phyloP scores from a whole-genome alignment of 2,888 invertebrate genomes.

The Abrostola triplasia region DNA sequence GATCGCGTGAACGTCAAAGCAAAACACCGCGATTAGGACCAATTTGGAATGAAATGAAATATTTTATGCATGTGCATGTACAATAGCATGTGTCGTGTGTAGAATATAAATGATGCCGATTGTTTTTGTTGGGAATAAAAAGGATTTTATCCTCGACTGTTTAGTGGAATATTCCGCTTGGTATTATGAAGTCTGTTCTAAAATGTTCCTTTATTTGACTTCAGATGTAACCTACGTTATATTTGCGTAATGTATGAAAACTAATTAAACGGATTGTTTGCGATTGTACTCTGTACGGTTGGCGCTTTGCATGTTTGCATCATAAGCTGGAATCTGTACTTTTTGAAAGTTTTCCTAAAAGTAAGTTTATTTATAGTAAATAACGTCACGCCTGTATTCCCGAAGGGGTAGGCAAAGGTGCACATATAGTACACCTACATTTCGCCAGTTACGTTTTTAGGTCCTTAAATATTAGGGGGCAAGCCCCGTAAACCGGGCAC shows the following conservation, averaged over 20 bases:
- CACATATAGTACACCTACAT: too few species aligned
- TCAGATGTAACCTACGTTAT: too few species aligned
- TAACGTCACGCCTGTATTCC: too few species aligned
- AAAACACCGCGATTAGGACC: conserved; percentile 20
- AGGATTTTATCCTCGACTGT: conserved; percentile 8
- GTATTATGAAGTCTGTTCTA: not conserved
- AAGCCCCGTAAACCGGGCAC: too few species aligned
- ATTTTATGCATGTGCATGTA: conserved; percentile 45
- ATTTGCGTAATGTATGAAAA: not conserved
- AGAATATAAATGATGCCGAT: conserved; percentile 41
- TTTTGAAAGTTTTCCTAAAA: too few species aligned
- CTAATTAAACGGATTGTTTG: not conserved
- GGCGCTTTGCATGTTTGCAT: not conserved
- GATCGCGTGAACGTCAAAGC: conserved; percentile 8
- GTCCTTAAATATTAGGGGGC: too few species aligned
- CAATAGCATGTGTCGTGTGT: conserved; percentile 28
- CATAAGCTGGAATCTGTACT: too few species aligned
- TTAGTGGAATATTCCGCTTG: not conserved
- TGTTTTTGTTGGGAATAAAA: conserved; percentile 28
- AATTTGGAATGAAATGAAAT: conserved; percentile 34
- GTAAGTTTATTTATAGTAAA: too few species aligned
- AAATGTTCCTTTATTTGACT: too few species aligned
- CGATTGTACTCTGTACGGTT: not conserved
- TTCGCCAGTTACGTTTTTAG: too few species aligned
- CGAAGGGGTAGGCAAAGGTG: too few species aligned